Base-by-base conservation (phyloP, 2,797 vertebrate species). In the Notoglanidium macrostoma region DNA sequence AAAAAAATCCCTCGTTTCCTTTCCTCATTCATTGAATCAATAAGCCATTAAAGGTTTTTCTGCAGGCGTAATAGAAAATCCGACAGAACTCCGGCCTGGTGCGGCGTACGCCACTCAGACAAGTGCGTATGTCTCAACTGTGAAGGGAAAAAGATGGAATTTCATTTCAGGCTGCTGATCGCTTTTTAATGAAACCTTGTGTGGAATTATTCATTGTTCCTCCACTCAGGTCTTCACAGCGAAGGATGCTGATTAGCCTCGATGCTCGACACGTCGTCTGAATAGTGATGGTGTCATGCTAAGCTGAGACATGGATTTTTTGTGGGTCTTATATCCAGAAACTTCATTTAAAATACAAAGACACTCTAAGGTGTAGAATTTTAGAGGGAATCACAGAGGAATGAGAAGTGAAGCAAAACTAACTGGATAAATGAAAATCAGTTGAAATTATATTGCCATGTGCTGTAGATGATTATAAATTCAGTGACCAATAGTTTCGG, bases 21-120 rank as follows among this genome's bases (percentile, higher is more conserved):
- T 90, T 61, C 26, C 32, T 57, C 23, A 15, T 83, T 85, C 61
- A 88, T 84, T 84, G 46, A 86, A 91, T 91, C 84, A 65, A 91
- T 91, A 91, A 91, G 63, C 86, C 87, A 89, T 90, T 91, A 89
- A 89, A 87, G 83, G 59, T 85, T 90, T 81, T 87, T 59, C 61
- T 86, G 63, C 70, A 85, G 57, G 49, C 68, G 29, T 87, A 88
- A 88, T 84, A 85, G 81, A 76, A 83, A 77, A 12, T 82, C 80
- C 6, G 55, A 40, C 67, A 46, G 65, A 26, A 44, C 72, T 79
- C 29, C 11, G 51, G 35, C 55, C 29, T 32, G 12, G 5, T 14
- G 5, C 10, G 11, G 54, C 7, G 55, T 70, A 0, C 7, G 77
- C 32, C 78, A 73, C 65, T 73, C 68, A 46, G 35, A 73, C 40